phyloP scores from a whole-genome alignment of 1,140 invertebrate species.

The Apis dorsata region DNA sequence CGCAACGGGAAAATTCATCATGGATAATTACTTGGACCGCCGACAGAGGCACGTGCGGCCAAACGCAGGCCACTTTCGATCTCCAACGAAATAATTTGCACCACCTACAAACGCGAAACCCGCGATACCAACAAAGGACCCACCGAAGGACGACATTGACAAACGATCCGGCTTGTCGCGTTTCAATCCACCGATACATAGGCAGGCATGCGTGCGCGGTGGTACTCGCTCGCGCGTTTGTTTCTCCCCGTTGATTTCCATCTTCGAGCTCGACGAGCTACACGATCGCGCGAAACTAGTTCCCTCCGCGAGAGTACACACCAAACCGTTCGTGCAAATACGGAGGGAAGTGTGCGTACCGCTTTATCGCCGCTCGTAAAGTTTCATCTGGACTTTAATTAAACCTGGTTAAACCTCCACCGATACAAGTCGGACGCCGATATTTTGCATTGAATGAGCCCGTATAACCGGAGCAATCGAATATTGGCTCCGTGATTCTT shows the following conservation, averaged over 20 bases:
- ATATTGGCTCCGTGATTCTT: not conserved
- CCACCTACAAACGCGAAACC: constrained; percentile 33
- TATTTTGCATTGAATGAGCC: constrained; percentile 20
- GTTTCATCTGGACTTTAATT: constrained; percentile 34
- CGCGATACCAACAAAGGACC: constrained; percentile 49
- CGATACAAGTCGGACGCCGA: not conserved
- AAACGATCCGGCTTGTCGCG: constrained; percentile 58
- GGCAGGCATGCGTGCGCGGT: no score
- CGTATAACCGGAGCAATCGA: constrained; percentile 8
- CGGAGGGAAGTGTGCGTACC: not conserved
- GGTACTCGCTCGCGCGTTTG: constrained; percentile 1
- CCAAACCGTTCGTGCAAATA: not conserved
- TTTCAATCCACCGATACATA: constrained; percentile 50
- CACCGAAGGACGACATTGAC: constrained; percentile 58
- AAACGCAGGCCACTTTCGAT: not conserved
- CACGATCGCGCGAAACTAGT: constrained; percentile 3
- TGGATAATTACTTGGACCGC: not conserved
- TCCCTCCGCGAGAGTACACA: not conserved
- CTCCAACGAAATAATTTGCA: not conserved
- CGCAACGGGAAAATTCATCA: not conserved
- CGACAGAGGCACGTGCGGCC: constrained; percentile 4
- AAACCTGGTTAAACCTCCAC: not conserved
- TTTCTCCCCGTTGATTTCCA: constrained; percentile 24
- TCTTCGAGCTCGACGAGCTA: constrained; percentile 1
- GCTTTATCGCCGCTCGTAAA: constrained; percentile 27